Evolutionary conservation across 2,797 vertebrate genomes (phyloP).

Genomic region (Heteromormyrus szaboi): DNA sequence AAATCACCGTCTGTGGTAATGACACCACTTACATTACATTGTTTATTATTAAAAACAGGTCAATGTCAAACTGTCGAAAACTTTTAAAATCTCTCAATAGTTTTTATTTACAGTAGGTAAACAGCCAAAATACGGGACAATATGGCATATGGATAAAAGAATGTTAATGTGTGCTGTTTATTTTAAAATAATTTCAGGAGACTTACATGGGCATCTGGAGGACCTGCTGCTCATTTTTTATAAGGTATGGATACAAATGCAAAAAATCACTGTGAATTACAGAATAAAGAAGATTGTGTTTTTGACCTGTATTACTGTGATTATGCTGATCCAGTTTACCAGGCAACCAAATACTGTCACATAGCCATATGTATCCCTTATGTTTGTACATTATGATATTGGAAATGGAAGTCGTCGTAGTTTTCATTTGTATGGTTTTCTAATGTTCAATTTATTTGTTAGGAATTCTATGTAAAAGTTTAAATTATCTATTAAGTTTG

Average conservation of each 20-base stretch:
- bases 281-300: neutral
- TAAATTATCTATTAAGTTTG: neutral
- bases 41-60: neutral
- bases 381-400: neutral
- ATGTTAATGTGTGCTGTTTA: neutral
- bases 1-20: conserved; percentile 85
- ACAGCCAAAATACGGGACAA: neutral
- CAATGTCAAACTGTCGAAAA: neutral
- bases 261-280: neutral
- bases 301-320: neutral
- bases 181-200: conserved; percentile 57
- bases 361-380: neutral
- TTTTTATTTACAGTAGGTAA: neutral
- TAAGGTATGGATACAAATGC: conserved; percentile 65
- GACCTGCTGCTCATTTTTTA: conserved; percentile 90
- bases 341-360: neutral
- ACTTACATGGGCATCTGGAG: conserved; percentile 84
- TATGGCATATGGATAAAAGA: neutral
- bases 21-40: neutral
- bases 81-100: neutral
- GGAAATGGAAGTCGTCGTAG: neutral
- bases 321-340: neutral
- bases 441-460: neutral
- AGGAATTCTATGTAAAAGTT: neutral
- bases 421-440: neutral